Evolutionary conservation across 2,888 invertebrate species (phyloP), one percentile per base, ranked within the genome.

Genomic region (Gisinianus flammeolus): DNA sequence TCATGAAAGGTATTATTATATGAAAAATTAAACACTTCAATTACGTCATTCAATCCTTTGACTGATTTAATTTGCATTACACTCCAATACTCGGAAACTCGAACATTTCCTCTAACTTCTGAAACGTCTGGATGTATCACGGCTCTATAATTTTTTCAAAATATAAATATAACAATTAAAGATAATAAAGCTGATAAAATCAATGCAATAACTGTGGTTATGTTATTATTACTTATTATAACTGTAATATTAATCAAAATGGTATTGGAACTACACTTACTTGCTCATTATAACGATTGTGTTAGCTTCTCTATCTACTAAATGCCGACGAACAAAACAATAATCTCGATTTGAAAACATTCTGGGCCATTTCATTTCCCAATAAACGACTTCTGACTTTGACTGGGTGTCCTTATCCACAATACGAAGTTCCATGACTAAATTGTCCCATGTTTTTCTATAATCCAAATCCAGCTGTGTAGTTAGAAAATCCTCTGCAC

Each of bases 361-460:
- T 85, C 91, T 93, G 82, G 95, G 95, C 94, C 95, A 95, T 77
- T 92, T 88, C 88, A 94, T 93, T 88, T 95, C 94, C 95, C 95
- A 95, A 85, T 95, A 95, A 78, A 95, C 88, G 56, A 95, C 88
- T 80, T 94, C 92, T 85, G 93, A 92, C 82, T 92, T 87, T 0
- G 0, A 89, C 89, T 87, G 85, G 0, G 91, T 90, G 86, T 91
- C 90, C 5, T 89, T 87, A 83, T 94, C 94, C 10, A 94, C 90
- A 5, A 94, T 88, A 73, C 92, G 89, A 52, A 95, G 88, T 33
- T 91, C 88, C 0, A 93, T 90, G 0, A 93, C 94, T 0, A 93
- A 93, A 0, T 90, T 88, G 87, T 95, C 95, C 95, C 95, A 95
- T 75, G 90, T 79, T 62, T 91, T 91, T 16, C 95, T 89, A 87